Evolutionary conservation across 2,888 invertebrate species (phyloP).

Genomic region (Sisyra nigra): DNA sequence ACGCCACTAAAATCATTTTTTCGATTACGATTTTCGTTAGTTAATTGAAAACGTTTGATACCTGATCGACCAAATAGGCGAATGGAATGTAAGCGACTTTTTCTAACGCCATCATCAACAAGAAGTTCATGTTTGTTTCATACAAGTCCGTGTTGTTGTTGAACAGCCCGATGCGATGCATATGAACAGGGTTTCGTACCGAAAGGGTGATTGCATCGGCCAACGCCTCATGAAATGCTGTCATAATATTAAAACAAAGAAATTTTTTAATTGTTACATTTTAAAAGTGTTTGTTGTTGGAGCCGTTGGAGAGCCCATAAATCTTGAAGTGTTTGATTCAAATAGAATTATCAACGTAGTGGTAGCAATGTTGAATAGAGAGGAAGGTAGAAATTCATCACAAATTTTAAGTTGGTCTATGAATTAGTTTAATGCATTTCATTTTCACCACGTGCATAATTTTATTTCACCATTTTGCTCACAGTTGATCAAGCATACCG

Average conservation of each 20-base stretch:
- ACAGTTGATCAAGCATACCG: no score
- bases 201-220: slow-evolving; percentile 67
- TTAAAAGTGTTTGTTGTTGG: background rate
- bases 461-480: no score
- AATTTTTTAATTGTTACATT: slow-evolving; percentile 6
- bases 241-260: slow-evolving; percentile 14
- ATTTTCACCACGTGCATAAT: no score
- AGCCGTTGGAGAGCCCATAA: no score
- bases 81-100: slow-evolving; percentile 67
- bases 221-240: slow-evolving; percentile 75
- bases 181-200: slow-evolving; percentile 58
- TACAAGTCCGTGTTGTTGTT: slow-evolving; percentile 46
- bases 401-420: no score
- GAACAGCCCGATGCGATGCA: slow-evolving; percentile 54
- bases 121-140: slow-evolving; percentile 59
- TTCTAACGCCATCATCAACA: slow-evolving; percentile 62
- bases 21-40: background rate
- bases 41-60: slow-evolving; percentile 19
- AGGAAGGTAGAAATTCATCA: no score
- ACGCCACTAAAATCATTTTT: slow-evolving; percentile 43
- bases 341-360: no score
- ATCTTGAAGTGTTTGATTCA: no score
- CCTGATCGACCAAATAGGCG: slow-evolving; percentile 65
- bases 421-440: no score
- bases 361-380: no score